phyloP scores from a whole-genome alignment of 2,113 vertebrate genomes.

The Macaca fascicularis region DNA sequence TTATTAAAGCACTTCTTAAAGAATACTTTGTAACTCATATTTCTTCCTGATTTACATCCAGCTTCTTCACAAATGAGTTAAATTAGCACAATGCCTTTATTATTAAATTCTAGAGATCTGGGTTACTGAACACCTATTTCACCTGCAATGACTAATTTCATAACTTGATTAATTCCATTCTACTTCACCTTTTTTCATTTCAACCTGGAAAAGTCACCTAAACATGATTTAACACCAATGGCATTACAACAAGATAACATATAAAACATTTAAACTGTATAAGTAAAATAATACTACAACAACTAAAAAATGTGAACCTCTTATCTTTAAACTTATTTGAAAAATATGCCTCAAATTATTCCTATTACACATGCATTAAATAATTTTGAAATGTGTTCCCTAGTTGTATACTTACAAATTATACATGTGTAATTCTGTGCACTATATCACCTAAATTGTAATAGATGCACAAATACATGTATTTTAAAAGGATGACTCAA shows the following conservation, averaged over 20 bases:
- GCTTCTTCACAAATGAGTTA: slow-evolving; percentile 13
- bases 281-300: slow-evolving; percentile 21
- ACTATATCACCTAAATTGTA: too few species aligned
- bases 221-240: not conserved
- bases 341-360: slow-evolving; percentile 3
- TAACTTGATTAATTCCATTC: slow-evolving; percentile 8
- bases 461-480: not conserved
- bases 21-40: slow-evolving; percentile 14
- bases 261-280: not conserved
- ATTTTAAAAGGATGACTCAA: slow-evolving; percentile 34
- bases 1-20: slow-evolving; percentile 53
- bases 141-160: slow-evolving; percentile 13
- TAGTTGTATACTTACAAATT: not conserved
- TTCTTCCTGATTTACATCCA: slow-evolving; percentile 21
- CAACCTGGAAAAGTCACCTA: not conserved
- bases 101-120: slow-evolving; percentile 3
- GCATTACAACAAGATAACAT: not conserved
- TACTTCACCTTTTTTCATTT: slow-evolving; percentile 26
- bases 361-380: not conserved
- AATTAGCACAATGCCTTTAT: slow-evolving; percentile 24
- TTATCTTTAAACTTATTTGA: not conserved
- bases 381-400: not conserved
- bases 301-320: not conserved
- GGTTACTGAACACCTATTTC: slow-evolving; percentile 21
- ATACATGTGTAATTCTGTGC: not conserved